Conservation (phyloP, 2,888 invertebrate genomes). For the Perdita meconis region DNA sequence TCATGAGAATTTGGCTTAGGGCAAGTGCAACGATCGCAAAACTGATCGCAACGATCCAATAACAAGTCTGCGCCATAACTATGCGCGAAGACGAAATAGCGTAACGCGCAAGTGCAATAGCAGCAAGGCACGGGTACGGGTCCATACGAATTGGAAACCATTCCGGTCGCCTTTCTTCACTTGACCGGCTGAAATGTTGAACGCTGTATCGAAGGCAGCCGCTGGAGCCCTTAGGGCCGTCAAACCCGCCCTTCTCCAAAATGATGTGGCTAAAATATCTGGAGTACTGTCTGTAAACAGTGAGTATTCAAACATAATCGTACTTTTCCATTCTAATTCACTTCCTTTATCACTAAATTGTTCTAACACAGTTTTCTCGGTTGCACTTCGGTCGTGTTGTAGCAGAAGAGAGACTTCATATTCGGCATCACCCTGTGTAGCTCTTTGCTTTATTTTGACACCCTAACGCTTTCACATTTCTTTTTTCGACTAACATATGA, state of each 20-base stretch:
- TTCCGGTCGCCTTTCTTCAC: conserved; percentile 69
- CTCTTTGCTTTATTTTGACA: background rate
- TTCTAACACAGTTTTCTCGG: background rate
- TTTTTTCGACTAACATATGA: conserved; percentile 24
- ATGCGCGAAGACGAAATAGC: conserved; percentile 24
- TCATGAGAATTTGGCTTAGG: conserved; percentile 23
- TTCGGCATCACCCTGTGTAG: background rate
- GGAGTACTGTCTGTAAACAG: conserved; percentile 85
- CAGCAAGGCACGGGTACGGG: conserved; percentile 33
- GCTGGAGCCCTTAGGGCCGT: conserved; percentile 86
- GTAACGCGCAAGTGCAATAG: conserved; percentile 40
- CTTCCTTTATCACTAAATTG: too few relatives aligned
- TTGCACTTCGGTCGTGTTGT: background rate
- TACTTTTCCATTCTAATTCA: background rate
- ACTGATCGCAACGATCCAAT: conserved; percentile 33
- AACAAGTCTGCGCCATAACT: conserved; percentile 26
- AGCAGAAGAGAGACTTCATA: background rate
- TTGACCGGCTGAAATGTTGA: conserved; percentile 86
- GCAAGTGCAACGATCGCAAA: too few relatives aligned
- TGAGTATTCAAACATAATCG: conserved; percentile 81
- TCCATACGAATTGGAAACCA: conserved; percentile 45
- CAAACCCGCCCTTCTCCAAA: conserved; percentile 85
- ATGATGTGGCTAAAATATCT: conserved; percentile 85
- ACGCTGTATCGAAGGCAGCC: conserved; percentile 86
- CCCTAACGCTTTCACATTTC: background rate